Base-by-base conservation (phyloP, 2,888 invertebrate species). In the Zonitis immaculata region DNA sequence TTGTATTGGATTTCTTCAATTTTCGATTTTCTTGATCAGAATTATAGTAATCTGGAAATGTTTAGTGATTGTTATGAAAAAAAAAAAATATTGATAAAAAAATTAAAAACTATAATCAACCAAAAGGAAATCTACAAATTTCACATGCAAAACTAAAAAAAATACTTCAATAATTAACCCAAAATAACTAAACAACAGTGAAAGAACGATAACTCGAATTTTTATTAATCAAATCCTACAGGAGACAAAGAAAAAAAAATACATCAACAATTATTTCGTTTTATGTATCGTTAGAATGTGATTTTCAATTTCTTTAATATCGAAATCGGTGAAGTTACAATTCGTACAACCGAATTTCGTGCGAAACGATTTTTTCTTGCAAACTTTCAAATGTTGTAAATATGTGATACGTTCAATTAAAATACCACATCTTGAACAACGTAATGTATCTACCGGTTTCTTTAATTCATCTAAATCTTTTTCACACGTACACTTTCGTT, bases 291-390 rank as follows among this genome's bases (percentile, higher is more conserved):
- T 25, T 57, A 26, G 48, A 42, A 71, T 64, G 54, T 74, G 74
- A 6, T 56, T 55, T 46, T 69, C 66, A 42, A 73, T 59, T 49
- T 71, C 69, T 25, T 62, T 59, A 18, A 67, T 59, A 52, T 61
- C 63, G 14, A 59, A 59, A 59, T 71, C 65, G 8, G 69, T 71
- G 56, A 66, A 75, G 47, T 61, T 67, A 51, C 75, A 75, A 25
- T 57, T 59, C 3, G 69, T 64, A 48, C 75, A 75, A 7, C 71
- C 73, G 45, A 61, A 75, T 42, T 64, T 68, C 18, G 60, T 62
- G 25, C 62, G 61, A n/a, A 55, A 62, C 20, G 52, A 52, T 20
- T 58, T 60, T 16, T 64, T 66, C 42, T 63, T 63, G 56, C 74
- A 74, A 11, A 57, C 32, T 44, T 61, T 66, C 6, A 65, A 42